phyloP scores from a whole-genome alignment of 2,797 vertebrate genomes.

The Anabacerthia variegaticeps region DNA sequence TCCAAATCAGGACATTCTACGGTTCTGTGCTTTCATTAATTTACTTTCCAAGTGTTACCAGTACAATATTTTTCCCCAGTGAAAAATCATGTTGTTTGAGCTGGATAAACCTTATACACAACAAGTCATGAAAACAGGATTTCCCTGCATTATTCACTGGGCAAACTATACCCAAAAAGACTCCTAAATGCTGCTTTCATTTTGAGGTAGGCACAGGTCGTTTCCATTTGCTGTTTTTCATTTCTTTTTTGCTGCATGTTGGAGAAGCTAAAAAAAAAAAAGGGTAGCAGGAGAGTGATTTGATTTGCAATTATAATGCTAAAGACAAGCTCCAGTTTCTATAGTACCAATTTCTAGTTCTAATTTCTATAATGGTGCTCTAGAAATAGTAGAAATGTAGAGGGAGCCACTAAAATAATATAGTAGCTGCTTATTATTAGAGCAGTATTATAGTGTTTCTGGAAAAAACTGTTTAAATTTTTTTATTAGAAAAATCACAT shows the following conservation, averaged over 20 bases:
- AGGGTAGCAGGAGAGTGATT: background rate
- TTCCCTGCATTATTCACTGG: background rate
- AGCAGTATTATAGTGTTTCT: background rate
- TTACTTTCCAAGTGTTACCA: background rate
- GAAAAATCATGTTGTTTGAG: background rate
- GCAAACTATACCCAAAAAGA: background rate
- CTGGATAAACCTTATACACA: background rate
- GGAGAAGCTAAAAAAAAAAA: background rate
- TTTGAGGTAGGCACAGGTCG: background rate
- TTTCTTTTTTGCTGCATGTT: background rate
- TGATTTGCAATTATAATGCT: background rate
- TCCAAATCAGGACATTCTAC: background rate
- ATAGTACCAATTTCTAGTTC: background rate
- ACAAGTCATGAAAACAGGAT: background rate
- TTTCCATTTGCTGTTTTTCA: background rate
- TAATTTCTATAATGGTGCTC: background rate
- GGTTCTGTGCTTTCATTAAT: background rate
- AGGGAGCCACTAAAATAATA: background rate
- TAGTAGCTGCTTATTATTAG: background rate
- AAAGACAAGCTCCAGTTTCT: background rate
- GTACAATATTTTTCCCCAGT: background rate
- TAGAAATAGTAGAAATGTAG: background rate
- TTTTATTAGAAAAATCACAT: background rate
- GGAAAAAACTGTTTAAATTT: background rate
- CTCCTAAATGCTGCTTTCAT: background rate